A percentile compares a stretch with the other conserved stretches of the same genome.
Evolutionary conservation across 2,888 invertebrate species (phyloP).

Genomic region (Toxonevra muliebris): DNA sequence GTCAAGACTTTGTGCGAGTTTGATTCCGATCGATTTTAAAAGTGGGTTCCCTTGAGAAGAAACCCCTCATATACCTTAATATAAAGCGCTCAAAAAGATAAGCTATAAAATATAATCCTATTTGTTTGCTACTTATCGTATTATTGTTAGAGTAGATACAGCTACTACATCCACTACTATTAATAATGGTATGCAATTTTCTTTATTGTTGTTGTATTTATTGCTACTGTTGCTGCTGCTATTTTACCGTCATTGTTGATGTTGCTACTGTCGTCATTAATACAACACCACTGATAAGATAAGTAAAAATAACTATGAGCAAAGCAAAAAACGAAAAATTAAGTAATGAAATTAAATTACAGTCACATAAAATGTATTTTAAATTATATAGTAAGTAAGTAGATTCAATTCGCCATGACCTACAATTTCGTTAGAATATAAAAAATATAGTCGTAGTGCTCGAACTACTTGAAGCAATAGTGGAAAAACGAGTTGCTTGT

Average conservation of each 20-base stretch:
- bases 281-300: conserved; percentile 8
- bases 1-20: no score
- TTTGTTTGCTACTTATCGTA: conserved; percentile 5
- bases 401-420: conserved; percentile 49
- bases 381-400: not conserved
- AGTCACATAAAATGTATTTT: not conserved
- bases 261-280: conserved; percentile 2
- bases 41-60: no score
- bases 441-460: not conserved
- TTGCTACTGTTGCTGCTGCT: not conserved
- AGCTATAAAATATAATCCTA: not conserved
- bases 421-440: conserved; percentile 36
- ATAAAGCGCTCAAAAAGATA: no score
- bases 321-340: conserved; percentile 6
- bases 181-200: not conserved
- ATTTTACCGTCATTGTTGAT: not conserved
- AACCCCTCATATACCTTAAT: no score
- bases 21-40: no score
- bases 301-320: not conserved
- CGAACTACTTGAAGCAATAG: conserved; percentile 57
- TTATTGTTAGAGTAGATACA: not conserved
- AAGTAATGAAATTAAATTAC: not conserved
- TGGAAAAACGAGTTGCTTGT: no score
- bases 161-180: no score
- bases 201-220: not conserved